A percentile compares a stretch with the other conserved stretches of the same genome.
These are phyloP conservation scores for Seira ritae DNA, from an alignment of 2,888 invertebrate species.

Conservation along the genomic window DNA sequence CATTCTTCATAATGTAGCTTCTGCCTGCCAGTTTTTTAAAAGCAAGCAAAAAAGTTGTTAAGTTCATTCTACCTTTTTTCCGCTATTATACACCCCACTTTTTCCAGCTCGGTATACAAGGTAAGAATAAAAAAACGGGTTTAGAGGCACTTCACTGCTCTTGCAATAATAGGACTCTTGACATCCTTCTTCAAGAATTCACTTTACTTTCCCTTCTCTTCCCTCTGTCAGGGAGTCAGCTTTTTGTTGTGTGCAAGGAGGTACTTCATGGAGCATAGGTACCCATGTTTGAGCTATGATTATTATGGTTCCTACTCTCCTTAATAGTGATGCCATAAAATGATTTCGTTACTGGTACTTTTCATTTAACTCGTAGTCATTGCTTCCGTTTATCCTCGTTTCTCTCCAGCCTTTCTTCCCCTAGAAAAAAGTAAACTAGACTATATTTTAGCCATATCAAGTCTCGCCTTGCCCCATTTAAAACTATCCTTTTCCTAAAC, in stretches of 20 bases:
- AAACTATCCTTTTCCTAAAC: background rate
- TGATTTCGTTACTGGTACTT: constrained; percentile 10
- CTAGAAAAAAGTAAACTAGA: too few relatives aligned
- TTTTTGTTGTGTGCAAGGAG: constrained; percentile 16
- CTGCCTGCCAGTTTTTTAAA: background rate
- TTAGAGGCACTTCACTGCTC: constrained; percentile 4
- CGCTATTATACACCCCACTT: constrained; percentile 1
- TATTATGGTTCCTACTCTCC: constrained; percentile 4
- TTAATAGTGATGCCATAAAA: background rate
- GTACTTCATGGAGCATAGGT: background rate
- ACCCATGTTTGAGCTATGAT: constrained; percentile 13
- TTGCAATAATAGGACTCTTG: constrained; percentile 17
- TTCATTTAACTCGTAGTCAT: constrained; percentile 13
- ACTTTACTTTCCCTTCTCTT: constrained; percentile 2
- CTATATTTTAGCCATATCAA: background rate
- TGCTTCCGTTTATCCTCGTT: background rate
- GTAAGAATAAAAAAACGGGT: background rate
- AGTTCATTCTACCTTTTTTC: constrained; percentile 9
- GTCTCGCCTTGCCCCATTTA: constrained; percentile 6
- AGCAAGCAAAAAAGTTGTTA: constrained; percentile 12
- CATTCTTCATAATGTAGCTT: constrained; percentile 19
- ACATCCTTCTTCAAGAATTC: constrained; percentile 10
- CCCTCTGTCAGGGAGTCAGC: background rate
- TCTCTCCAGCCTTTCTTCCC: background rate
- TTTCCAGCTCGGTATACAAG: background rate